A percentile compares a stretch with the other conserved stretches of the same genome.
These are phyloP conservation scores for Euphydryas editha DNA, from an alignment of 2,888 invertebrate species.

Conservation along the genomic window DNA sequence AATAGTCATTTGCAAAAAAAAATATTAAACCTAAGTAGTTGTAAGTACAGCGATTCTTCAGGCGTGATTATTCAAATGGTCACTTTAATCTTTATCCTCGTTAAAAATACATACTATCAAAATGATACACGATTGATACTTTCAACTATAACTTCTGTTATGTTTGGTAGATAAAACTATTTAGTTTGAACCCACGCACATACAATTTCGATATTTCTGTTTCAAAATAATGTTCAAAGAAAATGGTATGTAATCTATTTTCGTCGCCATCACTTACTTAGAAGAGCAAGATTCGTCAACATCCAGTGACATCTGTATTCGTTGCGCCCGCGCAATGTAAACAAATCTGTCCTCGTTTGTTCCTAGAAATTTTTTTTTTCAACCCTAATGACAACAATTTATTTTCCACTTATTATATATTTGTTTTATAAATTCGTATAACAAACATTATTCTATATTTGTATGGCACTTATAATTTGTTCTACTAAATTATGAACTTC, in stretches of 20 bases:
- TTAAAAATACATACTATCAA: not conserved
- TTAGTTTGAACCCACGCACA: not conserved
- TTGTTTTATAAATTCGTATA: not conserved
- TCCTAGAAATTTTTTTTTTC: slow-evolving; percentile 72
- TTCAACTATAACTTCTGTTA: not conserved
- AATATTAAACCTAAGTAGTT: not conserved
- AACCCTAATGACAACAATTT: slow-evolving; percentile 70
- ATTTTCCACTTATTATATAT: slow-evolving; percentile 28
- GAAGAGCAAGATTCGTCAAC: slow-evolving; percentile 55
- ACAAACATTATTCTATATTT: too few species aligned
- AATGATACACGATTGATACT: slow-evolving; percentile 6
- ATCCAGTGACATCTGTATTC: slow-evolving; percentile 71
- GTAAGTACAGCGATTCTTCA: not conserved
- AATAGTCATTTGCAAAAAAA: not conserved
- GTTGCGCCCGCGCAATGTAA: slow-evolving; percentile 63
- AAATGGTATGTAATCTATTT: slow-evolving; percentile 54
- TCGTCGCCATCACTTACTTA: slow-evolving; percentile 54
- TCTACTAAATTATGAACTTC: slow-evolving; percentile 30
- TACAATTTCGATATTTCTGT: slow-evolving; percentile 2
- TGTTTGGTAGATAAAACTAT: not conserved
- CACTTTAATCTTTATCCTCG: not conserved
- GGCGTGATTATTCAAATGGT: not conserved
- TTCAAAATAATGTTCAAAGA: slow-evolving; percentile 20
- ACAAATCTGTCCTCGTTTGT: slow-evolving; percentile 75
- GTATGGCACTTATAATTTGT: not conserved